Conservation (phyloP, 1,140 invertebrate genomes). For the Drosophila aff. region DNA sequence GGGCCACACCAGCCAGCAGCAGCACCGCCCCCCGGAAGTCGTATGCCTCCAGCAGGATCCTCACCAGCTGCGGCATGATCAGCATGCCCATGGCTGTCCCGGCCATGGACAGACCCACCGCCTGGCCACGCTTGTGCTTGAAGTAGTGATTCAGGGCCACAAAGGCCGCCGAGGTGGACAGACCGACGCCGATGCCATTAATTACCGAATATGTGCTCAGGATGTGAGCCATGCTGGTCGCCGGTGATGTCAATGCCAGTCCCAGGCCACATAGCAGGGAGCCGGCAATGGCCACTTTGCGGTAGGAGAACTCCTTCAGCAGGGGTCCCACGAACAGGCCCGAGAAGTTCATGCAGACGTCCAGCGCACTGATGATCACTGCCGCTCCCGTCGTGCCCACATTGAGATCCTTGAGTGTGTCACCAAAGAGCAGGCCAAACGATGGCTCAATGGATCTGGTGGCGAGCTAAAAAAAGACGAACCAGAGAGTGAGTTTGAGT, state of each 20-base stretch:
- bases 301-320: constrained; percentile 90
- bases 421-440: constrained; percentile 91
- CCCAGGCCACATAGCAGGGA: constrained; percentile 88
- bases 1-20: constrained; percentile 88
- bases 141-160: constrained; percentile 92
- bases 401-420: constrained; percentile 88
- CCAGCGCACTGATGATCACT: constrained; percentile 90
- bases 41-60: constrained; percentile 87
- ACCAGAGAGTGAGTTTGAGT: background rate
- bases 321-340: constrained; percentile 90
- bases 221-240: constrained; percentile 90
- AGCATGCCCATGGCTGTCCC: constrained; percentile 91
- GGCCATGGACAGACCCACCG: constrained; percentile 91
- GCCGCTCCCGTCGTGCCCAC: constrained; percentile 90
- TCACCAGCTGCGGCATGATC: constrained; percentile 90
- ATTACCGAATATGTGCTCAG: constrained; percentile 91
- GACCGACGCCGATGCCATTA: constrained; percentile 90
- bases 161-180: constrained; percentile 89
- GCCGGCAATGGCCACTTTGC: constrained; percentile 90
- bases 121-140: constrained; percentile 90
- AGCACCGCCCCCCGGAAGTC: constrained; percentile 89
- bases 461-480: constrained; percentile 88
- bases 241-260: constrained; percentile 89
- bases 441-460: constrained; percentile 91
- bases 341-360: constrained; percentile 91